Base-by-base conservation (phyloP, 2,797 vertebrate genomes). In the Enteromius fasciolatus region DNA sequence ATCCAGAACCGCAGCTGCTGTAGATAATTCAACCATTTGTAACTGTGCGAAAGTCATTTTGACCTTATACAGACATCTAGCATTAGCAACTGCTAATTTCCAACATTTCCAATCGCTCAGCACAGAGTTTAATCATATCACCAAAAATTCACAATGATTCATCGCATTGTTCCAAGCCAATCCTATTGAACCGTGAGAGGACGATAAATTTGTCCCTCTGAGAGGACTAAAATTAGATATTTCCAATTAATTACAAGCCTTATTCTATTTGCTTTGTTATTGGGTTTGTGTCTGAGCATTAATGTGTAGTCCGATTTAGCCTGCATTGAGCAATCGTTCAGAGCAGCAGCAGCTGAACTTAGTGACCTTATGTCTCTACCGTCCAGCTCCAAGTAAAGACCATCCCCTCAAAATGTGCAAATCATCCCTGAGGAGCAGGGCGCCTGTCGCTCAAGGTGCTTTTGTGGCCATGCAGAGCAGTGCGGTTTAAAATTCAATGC, bases 401-500 rank as follows among this genome's bases (percentile, higher is more conserved):
- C 48, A 80, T 41, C 33, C 68, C 54, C 54, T 83, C 73, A 66
- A 80, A 70, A 82, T 76, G 72, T 86, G 76, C 83, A 82, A 84
- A 83, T 84, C 76, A 82, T 69, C 54, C 68, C 46, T 9, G 61
- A 14, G 73, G 67, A 86, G 28, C 25, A 28, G 48, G 7, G 33
- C 36, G 52, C 33, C 33, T 52, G 28, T 76, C 64, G 59, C 70
- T 82, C 85, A 89, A 87, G 86, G 81, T 87, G 72, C 85, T 89
- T 87, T 87, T 87, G 79, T 82, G 57, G 63, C 23, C 59, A 83
- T 46, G 69, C 46, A 57, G 67, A 84, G 82, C 76, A 80, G 83
- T 69, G 79, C 89, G 86, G 87, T 90, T 87, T 81, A 87, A 86
- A 81, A 90, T 92, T 89, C 90, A 88, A 85, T 86, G 86, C 86